phyloP scores from a whole-genome alignment of 1,140 invertebrate species.

The Aethina tumida region DNA sequence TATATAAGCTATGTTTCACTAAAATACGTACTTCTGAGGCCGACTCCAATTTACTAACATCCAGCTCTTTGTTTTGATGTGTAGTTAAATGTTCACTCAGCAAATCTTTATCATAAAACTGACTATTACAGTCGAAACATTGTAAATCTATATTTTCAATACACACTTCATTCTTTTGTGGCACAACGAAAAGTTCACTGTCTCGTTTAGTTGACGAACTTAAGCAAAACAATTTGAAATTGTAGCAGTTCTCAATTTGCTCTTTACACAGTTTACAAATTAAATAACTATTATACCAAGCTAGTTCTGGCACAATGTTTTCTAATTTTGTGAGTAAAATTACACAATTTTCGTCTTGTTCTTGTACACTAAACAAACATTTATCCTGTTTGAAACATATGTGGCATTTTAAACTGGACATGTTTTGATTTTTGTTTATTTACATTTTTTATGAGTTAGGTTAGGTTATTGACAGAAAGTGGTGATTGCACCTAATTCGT shows the following conservation, averaged over 20 bases:
- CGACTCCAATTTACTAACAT: background rate
- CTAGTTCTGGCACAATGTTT: slow-evolving; percentile 10
- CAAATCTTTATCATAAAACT: slow-evolving; percentile 3
- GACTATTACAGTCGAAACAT: slow-evolving; percentile 6
- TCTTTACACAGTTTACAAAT: slow-evolving; percentile 13
- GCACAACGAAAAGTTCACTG: slow-evolving; percentile 3
- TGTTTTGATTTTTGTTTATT: too few relatives aligned
- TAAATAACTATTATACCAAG: slow-evolving; percentile 8
- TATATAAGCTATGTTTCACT: slow-evolving; percentile 3
- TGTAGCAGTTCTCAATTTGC: slow-evolving; percentile 8
- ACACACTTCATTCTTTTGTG: background rate
- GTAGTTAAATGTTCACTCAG: slow-evolving; percentile 6
- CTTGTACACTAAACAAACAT: slow-evolving; percentile 6
- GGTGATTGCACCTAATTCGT: too few relatives aligned
- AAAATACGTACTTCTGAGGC: slow-evolving; percentile 1
- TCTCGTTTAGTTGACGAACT: background rate
- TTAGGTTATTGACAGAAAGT: too few relatives aligned
- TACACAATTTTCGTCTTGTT: slow-evolving; percentile 5
- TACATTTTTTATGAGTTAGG: too few relatives aligned
- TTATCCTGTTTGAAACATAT: too few relatives aligned
- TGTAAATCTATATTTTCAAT: background rate
- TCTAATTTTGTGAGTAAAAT: slow-evolving; percentile 10
- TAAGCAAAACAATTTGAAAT: slow-evolving; percentile 6
- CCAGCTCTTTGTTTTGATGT: slow-evolving; percentile 2
- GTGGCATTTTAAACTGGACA: too few relatives aligned